Base-by-base conservation (phyloP, 1,140 invertebrate species). In the Penaeus indicus region DNA sequence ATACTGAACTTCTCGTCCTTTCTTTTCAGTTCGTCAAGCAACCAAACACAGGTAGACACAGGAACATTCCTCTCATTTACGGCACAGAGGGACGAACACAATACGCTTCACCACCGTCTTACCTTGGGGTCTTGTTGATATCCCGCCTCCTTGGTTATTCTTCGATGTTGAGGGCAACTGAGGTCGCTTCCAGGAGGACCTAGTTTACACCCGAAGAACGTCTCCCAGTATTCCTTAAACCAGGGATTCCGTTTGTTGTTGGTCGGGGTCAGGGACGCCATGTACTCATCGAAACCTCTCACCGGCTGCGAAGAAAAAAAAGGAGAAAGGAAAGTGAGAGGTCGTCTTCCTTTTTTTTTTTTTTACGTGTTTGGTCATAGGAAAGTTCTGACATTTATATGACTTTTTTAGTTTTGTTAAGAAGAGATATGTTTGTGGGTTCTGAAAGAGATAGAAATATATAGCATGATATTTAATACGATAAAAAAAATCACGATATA, bases 201-300 rank as follows among this genome's bases (percentile, higher is more conserved):
- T 7, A 92, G 85, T 91, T 91, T 92, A 90, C 95, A 95, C 62
- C 94, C 93, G 90, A 95, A 95, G 38, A 94, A 92, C 19, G 93
- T 93, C 75, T 94, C 94, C 97, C 97, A 97, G 92, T 96, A 96
- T 91, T 97, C 96, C 42, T 94, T 93, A 91, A 97, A 96, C 96
- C 96, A 97, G 0, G 96, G 94, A 93, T 96, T 96, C 60, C 95
- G 91, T 3, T 89, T 90, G 89, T 96, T 95, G 75, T 92, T 94
- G 11, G 93, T 92, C 0, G 95, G 95, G 0, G 95, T 95, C 3
- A 96, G 91, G 11, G 94, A 93, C 72, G 93, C 93, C 94, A 96
- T 96, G 92, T 96, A 96, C 0, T 94, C 93, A 91, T 96, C 95
- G 90, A 96, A 96, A 38, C 93, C 90, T 22, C 81, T 89, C 81